phyloP scores from a whole-genome alignment of 2,888 invertebrate genomes.

The Seladonia tumulorum region DNA sequence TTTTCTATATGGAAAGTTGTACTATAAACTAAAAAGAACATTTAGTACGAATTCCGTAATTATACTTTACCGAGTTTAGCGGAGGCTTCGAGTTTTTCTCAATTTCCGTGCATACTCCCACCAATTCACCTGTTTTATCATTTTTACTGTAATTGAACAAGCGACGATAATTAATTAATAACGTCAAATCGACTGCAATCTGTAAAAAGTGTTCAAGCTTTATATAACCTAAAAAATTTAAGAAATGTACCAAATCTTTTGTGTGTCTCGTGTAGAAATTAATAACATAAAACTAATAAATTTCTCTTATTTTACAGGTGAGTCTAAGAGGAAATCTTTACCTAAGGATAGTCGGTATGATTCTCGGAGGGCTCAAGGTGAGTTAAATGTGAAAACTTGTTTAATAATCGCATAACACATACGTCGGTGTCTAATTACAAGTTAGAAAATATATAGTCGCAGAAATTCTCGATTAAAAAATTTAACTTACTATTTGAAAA shows the following conservation, averaged over 20 bases:
- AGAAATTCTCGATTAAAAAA: not conserved
- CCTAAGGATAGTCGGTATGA: conserved; percentile 62
- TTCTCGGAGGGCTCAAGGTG: conserved; percentile 54
- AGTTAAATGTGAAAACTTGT: conserved; percentile 26
- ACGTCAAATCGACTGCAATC: not conserved
- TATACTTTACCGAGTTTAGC: conserved; percentile 39
- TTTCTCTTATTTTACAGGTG: conserved; percentile 76
- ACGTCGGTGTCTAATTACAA: not conserved
- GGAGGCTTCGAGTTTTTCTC: not conserved
- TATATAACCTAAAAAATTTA: not conserved
- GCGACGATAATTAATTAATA: not conserved
- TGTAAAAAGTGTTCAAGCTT: not conserved
- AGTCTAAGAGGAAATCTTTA: conserved; percentile 76
- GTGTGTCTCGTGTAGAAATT: not conserved
- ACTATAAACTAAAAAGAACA: not conserved
- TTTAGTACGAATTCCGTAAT: not conserved
- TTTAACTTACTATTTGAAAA: conserved; percentile 11
- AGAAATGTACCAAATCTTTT: not conserved
- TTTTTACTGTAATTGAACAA: conserved; percentile 33
- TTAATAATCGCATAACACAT: not conserved
- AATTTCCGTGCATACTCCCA: conserved; percentile 24
- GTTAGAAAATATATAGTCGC: not conserved
- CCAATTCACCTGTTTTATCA: not conserved
- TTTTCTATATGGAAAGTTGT: not conserved
- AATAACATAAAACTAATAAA: not conserved